These are phyloP conservation scores for Rhinopomastus cyanomelas DNA, from an alignment of 2,113 vertebrate genomes.

Conservation along the genomic window DNA sequence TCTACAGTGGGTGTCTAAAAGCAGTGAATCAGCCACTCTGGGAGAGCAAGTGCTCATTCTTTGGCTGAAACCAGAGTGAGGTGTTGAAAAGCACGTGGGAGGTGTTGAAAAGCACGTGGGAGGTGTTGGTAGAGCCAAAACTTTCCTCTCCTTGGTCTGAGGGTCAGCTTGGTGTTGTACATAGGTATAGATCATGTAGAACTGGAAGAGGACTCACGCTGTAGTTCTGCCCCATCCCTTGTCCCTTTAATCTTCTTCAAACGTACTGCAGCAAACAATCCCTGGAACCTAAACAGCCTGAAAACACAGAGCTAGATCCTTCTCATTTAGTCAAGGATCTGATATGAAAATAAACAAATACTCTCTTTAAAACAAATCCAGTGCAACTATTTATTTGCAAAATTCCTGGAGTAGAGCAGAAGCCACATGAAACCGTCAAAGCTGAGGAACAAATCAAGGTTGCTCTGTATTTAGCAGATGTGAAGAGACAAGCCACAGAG, in stretches of 20 bases:
- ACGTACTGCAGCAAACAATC: not conserved
- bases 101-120: fast-evolving
- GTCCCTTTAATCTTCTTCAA: not conserved
- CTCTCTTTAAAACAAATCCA: conserved; percentile 17
- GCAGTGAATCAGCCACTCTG: not conserved
- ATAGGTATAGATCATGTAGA: not conserved
- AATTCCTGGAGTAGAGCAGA: conserved; percentile 4
- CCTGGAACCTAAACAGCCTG: not conserved
- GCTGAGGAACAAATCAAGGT: not conserved
- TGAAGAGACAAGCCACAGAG: not conserved
- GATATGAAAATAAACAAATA: conserved; percentile 33
- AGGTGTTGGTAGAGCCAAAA: not conserved
- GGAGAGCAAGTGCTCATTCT: not conserved
- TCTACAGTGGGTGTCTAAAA: not conserved
- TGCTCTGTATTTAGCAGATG: not conserved
- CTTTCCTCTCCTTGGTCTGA: not conserved
- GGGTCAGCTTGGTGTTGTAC: not conserved
- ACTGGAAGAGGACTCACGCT: not conserved
- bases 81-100: fast-evolving
- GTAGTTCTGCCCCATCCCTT: not conserved
- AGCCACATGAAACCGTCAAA: conserved; percentile 20
- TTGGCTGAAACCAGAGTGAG: not conserved
- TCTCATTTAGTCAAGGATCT: not conserved
- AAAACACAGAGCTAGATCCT: not conserved
- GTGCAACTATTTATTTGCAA: not conserved